A percentile compares a stretch with the other conserved stretches of the same genome.
Conservation (phyloP, 2,797 vertebrate species). For the Fundulus diaphanus region DNA sequence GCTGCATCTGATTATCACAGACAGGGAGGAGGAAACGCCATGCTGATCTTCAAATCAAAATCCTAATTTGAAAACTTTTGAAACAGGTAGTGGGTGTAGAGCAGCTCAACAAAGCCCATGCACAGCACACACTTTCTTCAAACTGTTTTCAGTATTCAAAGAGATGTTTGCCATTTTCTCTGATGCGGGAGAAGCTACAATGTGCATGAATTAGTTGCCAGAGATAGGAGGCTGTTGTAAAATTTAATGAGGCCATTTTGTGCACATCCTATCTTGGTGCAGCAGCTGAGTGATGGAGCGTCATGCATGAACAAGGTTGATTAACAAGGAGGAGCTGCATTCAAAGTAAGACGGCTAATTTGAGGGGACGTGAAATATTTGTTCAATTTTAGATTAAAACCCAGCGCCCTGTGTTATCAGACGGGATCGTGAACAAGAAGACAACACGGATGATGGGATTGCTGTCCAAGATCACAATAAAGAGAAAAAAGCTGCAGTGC, state of each 20-base stretch:
- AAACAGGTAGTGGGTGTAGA: conserved; percentile 53
- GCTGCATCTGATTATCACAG: conserved; percentile 78
- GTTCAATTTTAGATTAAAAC: conserved; percentile 65
- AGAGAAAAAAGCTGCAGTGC: conserved; percentile 30
- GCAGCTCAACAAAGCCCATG: conserved; percentile 5
- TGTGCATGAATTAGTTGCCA: conserved; percentile 64
- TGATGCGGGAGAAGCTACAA: conserved; percentile 55
- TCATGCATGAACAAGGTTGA: conserved; percentile 64
- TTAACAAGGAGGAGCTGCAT: conserved; percentile 64
- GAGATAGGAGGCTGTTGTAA: conserved; percentile 51
- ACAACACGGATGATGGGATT: conserved; percentile 43
- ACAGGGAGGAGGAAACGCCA: conserved; percentile 71
- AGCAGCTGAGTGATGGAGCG: conserved; percentile 62
- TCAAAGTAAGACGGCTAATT: conserved; percentile 69
- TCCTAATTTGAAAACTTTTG: conserved; percentile 54
- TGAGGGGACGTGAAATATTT: conserved; percentile 61
- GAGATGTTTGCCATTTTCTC: conserved; percentile 51
- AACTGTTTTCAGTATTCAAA: conserved; percentile 29
- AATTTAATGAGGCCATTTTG: conserved; percentile 70
- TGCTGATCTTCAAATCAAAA: conserved; percentile 65
- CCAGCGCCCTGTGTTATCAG: conserved; percentile 46
- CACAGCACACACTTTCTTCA: conserved; percentile 12
- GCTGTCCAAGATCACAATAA: conserved; percentile 43
- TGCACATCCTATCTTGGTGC: conserved; percentile 49
- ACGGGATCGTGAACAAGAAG: conserved; percentile 50